These are phyloP conservation scores for Notolepis coatsorum DNA, from an alignment of 2,797 vertebrate genomes.

Conservation along the genomic window DNA sequence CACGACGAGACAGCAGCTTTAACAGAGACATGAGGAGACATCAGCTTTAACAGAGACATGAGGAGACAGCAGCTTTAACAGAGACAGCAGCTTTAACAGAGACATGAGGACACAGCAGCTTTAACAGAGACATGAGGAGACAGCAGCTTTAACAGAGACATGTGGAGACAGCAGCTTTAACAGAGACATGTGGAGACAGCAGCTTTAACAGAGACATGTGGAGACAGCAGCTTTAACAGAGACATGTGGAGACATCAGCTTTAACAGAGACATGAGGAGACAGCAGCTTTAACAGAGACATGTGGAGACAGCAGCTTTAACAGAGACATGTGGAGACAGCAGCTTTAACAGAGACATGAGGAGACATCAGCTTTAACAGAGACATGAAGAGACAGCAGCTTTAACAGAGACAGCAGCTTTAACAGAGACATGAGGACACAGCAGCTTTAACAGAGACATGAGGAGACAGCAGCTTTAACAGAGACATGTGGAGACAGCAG, in stretches of 20 bases:
- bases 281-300: too few species aligned
- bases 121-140: too few species aligned
- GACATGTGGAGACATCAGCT: too few species aligned
- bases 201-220: constrained; percentile 22
- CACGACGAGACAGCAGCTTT: constrained; percentile 36
- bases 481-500: constrained; percentile 37
- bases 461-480: neutral
- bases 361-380: neutral
- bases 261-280: constrained; percentile 30
- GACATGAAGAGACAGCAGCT: constrained; percentile 35
- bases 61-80: constrained; percentile 32
- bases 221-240: constrained; percentile 25
- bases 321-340: constrained; percentile 35
- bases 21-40: too few species aligned
- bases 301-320: neutral
- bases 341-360: too few species aligned
- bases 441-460: too few species aligned
- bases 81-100: neutral
- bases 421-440: constrained; percentile 33
- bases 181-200: too few species aligned
- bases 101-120: constrained; percentile 35
- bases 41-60: constrained; percentile 12
- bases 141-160: constrained; percentile 1
- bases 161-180: constrained; percentile 36
- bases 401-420: too few species aligned